Evolutionary conservation across 2,797 vertebrate genomes (phyloP).

Genomic region (Schizopygopsis pylzovi): DNA sequence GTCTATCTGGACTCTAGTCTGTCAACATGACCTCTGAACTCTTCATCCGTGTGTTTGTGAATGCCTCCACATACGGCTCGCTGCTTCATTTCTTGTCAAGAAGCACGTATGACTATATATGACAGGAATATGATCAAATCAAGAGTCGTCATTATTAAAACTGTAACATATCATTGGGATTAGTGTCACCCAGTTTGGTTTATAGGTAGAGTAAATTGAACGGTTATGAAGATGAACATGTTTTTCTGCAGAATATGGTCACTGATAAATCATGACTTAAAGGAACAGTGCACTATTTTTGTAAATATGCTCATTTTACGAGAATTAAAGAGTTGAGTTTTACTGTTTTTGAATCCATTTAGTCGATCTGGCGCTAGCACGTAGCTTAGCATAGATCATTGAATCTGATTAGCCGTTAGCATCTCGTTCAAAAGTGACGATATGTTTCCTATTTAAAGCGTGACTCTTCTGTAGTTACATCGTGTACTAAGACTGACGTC

Average conservation of each 20-base stretch:
- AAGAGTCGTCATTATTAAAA: background rate
- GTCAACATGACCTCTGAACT: slow-evolving; percentile 52
- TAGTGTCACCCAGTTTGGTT: background rate
- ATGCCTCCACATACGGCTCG: background rate
- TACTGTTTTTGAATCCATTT: too few species aligned
- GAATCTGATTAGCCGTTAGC: too few species aligned
- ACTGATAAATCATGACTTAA: background rate
- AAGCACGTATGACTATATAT: background rate
- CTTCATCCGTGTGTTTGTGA: background rate
- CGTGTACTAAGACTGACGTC: too few species aligned
- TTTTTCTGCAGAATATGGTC: background rate
- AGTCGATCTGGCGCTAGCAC: too few species aligned
- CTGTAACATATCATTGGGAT: background rate
- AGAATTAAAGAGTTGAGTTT: too few species aligned
- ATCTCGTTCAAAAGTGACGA: too few species aligned
- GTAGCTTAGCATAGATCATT: too few species aligned
- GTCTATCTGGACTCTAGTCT: slow-evolving; percentile 57
- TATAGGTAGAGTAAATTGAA: background rate
- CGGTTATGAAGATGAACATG: background rate
- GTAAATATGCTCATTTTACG: too few species aligned
- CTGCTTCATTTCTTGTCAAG: background rate
- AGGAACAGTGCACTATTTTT: too few species aligned
- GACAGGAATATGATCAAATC: background rate
- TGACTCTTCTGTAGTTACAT: too few species aligned
- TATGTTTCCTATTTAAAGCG: too few species aligned